phyloP scores from a whole-genome alignment of 2,888 invertebrate genomes.

The Drosophila nigricruria region DNA sequence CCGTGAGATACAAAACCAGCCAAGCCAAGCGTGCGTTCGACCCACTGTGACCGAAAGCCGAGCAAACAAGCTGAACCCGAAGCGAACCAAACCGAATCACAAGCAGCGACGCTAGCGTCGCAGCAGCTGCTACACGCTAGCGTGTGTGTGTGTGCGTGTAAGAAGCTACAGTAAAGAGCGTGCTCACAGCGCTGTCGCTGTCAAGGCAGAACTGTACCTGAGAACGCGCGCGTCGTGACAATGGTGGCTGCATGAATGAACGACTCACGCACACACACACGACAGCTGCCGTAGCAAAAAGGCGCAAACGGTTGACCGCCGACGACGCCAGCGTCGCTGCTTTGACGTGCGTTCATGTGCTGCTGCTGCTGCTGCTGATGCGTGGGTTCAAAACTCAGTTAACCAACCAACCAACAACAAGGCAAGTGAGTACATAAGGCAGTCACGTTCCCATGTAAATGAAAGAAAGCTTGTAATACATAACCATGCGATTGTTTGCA shows the following conservation, averaged over 20 bases:
- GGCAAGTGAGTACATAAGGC: slow-evolving; percentile 61
- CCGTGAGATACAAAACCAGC: slow-evolving; percentile 59
- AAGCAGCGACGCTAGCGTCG: slow-evolving; percentile 38
- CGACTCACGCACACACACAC: slow-evolving; percentile 48
- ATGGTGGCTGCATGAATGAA: slow-evolving; percentile 73
- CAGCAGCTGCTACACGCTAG: slow-evolving; percentile 36
- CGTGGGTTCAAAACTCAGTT: slow-evolving; percentile 71
- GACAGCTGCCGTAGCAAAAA: slow-evolving; percentile 68
- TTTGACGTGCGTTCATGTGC: slow-evolving; percentile 27
- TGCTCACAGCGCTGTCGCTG: slow-evolving; percentile 39
- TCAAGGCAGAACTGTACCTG: slow-evolving; percentile 72
- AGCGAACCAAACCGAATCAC: slow-evolving; percentile 34
- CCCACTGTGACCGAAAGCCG: slow-evolving; percentile 65
- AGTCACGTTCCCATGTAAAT: slow-evolving; percentile 70
- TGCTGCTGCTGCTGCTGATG: slow-evolving; percentile 63
- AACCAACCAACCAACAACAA: slow-evolving; percentile 64
- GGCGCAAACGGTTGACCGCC: slow-evolving; percentile 53
- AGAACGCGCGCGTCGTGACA: slow-evolving; percentile 63
- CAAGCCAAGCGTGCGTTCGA: slow-evolving; percentile 75
- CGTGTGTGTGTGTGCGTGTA: slow-evolving; percentile 1
- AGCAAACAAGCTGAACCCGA: slow-evolving; percentile 50
- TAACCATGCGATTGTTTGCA: slow-evolving; percentile 23
- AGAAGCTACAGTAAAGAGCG: slow-evolving; percentile 41
- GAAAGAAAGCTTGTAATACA: slow-evolving; percentile 64
- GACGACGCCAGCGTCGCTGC: slow-evolving; percentile 48